Base-by-base conservation (phyloP, 2,797 vertebrate species). In the Gambelia wislizenii region DNA sequence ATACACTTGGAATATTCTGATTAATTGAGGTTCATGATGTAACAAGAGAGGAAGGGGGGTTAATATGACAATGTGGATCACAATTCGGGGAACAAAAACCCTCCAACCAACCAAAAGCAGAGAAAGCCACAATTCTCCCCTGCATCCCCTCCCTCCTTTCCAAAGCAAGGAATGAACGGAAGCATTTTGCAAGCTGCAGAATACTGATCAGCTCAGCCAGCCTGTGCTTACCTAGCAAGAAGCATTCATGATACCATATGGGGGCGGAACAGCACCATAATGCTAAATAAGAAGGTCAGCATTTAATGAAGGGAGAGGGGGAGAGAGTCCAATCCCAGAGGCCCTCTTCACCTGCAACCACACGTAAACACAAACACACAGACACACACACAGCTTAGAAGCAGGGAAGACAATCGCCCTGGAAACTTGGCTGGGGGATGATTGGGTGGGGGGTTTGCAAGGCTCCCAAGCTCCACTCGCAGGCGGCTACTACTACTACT, bases 151-250 rank as follows among this genome's bases (percentile, higher is more conserved):
- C 67, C 83, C 14, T 61, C 25, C 1, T 39, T 33, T 49, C 82
- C 67, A 47, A 72, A 59, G 0, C 86, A 87, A 72, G 56, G 90
- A 91, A 78, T 25, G 87, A 89, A 88, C 87, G 64, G 90, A 82
- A 20, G 78, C 91, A 86, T 92, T 92, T 85, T 69, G n/a, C 27
- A 33, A 92, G 91, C 91, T 79, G 94, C 93, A 87, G 88, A 90
- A 87, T 1, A 54, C 49, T n/a, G 7, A 70, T 56, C 61, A 36
- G 27, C 9, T 27, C 30, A 64, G 70, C 49, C 49, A 49, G 7
- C 25, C 20, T 4, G 30, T 9, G 52, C 64, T 90, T 83, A 86
- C 89, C 93, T 88, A 74, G 80, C 87, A 64, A 27, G 87, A 47
- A 88, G 83, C 92, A 94, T 89, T 91, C 91, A 93, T 88, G 90